Base-by-base conservation (phyloP, 2,888 invertebrate genomes). In the Nemoura dubitans region DNA sequence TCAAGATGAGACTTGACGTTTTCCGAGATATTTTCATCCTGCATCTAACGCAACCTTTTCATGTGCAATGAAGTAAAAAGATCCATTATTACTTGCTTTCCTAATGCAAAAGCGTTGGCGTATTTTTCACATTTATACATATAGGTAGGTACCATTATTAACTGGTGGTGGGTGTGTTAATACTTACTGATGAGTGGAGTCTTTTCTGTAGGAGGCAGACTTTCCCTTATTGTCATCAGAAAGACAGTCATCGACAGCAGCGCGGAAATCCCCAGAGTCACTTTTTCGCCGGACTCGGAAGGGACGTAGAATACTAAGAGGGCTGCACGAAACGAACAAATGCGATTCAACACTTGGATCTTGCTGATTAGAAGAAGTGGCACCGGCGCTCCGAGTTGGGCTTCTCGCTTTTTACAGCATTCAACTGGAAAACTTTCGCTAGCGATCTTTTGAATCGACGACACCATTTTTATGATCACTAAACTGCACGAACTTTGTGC, bases 231-330 rank as follows among this genome's bases (percentile, higher is more conserved):
- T 81, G 97, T 96, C 96, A 97, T 97, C 88, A 97, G 93, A 91
- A 97, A 97, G 59, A 97, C 97, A 0, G 97, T 97, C 95, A 97
- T 97, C 28, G 96, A 96, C 21, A 97, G 93, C n/a, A 97, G 93
- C 3, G 97, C 97, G 89, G 96, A 96, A 90, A 97, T 97, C 29
- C 97, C 97, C 29, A 97, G 93, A 0, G 97, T 97, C 88, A 97
- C 97, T 91, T 97, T 97, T 91, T 97, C 97, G 0, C 97, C 97
- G 2, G 96, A 96, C 90, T 97, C 97, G 80, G 96, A 96, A 30
- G 97, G 97, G 90, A 97, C 97, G 93, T 97, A 97, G 92, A 97
- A 97, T 87, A 97, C 96, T 89, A 97, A 92, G 84, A 97, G 93
- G 84, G 97, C 97, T 95, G 92, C 86, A 91, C 91, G 6, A 5